Conservation (phyloP, 2,797 vertebrate genomes). For the Falco peregrinus region DNA sequence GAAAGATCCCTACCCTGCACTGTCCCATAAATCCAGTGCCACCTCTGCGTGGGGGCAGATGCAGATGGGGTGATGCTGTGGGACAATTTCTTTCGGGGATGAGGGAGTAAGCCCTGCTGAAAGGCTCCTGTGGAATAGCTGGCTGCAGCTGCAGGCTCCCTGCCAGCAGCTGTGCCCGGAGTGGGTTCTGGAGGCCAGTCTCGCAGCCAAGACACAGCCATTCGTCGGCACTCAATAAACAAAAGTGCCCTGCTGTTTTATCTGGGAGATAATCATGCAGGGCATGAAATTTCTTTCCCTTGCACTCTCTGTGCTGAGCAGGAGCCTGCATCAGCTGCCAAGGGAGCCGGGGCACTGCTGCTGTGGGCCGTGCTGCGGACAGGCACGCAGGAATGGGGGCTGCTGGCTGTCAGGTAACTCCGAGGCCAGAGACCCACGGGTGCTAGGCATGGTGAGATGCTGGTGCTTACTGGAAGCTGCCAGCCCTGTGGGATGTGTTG, state of each 20-base stretch:
- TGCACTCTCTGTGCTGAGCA: not conserved
- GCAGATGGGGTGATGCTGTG: fast-evolving
- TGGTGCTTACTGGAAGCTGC: not conserved
- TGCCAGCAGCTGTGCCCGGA: not conserved
- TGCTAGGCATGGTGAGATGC: not conserved
- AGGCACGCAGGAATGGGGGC: fast-evolving
- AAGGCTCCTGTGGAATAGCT: not conserved
- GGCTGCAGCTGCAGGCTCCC: not conserved
- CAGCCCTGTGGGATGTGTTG: fast-evolving
- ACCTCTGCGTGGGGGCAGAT: not conserved
- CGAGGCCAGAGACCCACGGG: fast-evolving
- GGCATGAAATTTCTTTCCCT: not conserved
- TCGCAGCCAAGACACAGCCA: conserved; percentile 13
- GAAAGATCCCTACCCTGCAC: not conserved
- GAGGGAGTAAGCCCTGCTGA: not conserved
- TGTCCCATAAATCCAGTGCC: fast-evolving
- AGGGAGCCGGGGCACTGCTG: not conserved
- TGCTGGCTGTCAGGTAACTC: not conserved
- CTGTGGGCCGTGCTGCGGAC: not conserved
- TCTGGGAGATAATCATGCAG: not conserved
- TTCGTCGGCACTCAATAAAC: conserved; percentile 57
- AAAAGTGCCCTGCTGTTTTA: conserved; percentile 22
- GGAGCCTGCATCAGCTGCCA: not conserved
- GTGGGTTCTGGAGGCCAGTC: not conserved
- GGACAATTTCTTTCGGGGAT: not conserved